Evolutionary conservation across 2,797 vertebrate species (phyloP), one percentile per base, ranked within the genome.

Genomic region (Esox masquinongy): DNA sequence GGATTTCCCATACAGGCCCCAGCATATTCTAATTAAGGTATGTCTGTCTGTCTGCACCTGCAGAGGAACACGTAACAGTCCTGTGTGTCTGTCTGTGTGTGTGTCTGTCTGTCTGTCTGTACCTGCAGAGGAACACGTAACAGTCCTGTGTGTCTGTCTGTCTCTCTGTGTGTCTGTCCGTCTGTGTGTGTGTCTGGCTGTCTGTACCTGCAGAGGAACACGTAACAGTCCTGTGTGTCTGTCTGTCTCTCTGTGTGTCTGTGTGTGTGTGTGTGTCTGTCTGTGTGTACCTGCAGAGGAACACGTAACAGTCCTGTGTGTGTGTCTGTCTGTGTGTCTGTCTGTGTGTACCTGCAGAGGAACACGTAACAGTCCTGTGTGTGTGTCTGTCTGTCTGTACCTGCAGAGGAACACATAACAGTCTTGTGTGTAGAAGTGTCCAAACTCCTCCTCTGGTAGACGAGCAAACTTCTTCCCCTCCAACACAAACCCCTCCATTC

Each of bases 381-480:
- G 26, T 47, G 16, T 51, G 15, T 31, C 2, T 26, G 1, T 31
- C 16, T 47, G 16, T 36, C 15, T 34, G 22, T 74, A 97, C 98
- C 98, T 96, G 97, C 98, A 99, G 70, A 99, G 95, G 91, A 99
- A 99, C 67, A 99, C 98, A 0, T 99, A 99, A 85, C 98, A 99
- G 87, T 99, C 98, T 2, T 99, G 96, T 0, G 96, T 97, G 90
- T 95, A 89, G 91, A 99, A 99, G 88, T 99, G 98, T 0, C 98
- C 98, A 0, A 99, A 99, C 82, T 99, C 98, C 87, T 99, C 98
- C 83, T 99, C 98, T 0, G 98, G 97, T 76, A 99, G 93, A 5
- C 98, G 95, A 0, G 97, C 95, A 68, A 99, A 99, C 90, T 99
- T 99, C 93, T 97, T 99, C 49, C 97, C 96, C 84, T 99, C 98